A percentile compares a stretch with the other conserved stretches of the same genome.
phyloP scores from a whole-genome alignment of 2,113 vertebrate genomes.

The Nipponia nippon region DNA sequence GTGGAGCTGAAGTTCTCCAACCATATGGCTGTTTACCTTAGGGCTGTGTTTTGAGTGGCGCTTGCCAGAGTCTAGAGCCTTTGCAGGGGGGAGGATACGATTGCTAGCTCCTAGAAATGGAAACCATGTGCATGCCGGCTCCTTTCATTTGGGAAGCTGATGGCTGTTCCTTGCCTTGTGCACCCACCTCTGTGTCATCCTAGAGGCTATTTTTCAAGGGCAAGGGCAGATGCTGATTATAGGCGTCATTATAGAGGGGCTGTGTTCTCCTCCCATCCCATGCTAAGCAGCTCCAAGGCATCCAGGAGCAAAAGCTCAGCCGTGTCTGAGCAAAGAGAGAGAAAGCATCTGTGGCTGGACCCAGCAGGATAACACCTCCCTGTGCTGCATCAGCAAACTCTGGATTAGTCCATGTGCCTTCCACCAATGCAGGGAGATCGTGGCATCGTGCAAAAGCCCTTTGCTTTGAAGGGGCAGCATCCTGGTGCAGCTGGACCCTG shows the following conservation, averaged over 20 bases:
- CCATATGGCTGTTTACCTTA: background rate
- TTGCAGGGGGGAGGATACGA: background rate
- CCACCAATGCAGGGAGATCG: accelerated
- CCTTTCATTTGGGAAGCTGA: background rate
- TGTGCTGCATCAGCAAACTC: accelerated
- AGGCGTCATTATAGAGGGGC: background rate
- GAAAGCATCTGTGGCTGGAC: accelerated
- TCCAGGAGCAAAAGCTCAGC: accelerated
- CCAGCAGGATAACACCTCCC: background rate
- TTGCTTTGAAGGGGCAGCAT: background rate
- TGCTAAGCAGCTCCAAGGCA: background rate
- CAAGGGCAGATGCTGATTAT: background rate
- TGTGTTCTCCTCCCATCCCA: background rate
- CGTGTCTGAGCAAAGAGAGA: background rate
- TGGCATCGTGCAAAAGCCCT: background rate
- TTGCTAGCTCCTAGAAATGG: background rate
- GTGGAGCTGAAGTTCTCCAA: background rate
- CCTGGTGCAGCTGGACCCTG: background rate
- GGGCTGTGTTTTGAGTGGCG: background rate
- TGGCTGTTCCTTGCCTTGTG: accelerated
- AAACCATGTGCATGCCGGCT: accelerated
- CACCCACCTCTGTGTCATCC: background rate
- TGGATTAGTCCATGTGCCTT: background rate
- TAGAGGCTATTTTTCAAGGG: background rate
- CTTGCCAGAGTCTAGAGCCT: background rate